Evolutionary conservation across 2,113 vertebrate genomes (phyloP).

Genomic region (Cottus gobio): DNA sequence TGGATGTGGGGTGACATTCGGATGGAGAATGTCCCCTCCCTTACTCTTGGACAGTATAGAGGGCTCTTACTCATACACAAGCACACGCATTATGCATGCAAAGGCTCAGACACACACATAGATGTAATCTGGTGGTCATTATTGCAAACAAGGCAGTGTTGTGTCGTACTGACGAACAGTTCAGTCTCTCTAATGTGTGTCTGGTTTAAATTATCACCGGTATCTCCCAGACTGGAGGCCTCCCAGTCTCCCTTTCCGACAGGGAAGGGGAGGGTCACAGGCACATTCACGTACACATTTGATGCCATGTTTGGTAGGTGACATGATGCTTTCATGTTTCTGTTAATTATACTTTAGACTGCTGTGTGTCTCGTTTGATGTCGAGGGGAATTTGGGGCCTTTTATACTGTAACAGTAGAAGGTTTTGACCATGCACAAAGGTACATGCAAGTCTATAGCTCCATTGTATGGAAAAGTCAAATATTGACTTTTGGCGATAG

Average conservation of each 20-base stretch:
- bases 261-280: constrained; percentile 37
- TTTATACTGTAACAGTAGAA: not conserved
- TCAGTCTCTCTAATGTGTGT: constrained; percentile 45
- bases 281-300: constrained; percentile 26
- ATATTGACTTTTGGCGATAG: not conserved
- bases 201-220: constrained; percentile 74
- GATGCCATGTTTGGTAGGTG: constrained; percentile 17
- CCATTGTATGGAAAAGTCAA: not conserved
- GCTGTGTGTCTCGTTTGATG: constrained; percentile 2
- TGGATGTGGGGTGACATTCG: constrained; percentile 45
- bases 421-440: not conserved
- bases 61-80: constrained; percentile 21
- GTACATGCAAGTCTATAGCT: not conserved
- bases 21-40: constrained; percentile 44
- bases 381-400: not conserved
- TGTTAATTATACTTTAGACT: not conserved
- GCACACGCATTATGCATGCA: constrained; percentile 27
- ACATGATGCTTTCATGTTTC: constrained; percentile 16
- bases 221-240: constrained; percentile 53
- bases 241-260: constrained; percentile 27
- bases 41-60: constrained; percentile 49
- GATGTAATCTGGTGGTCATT: constrained; percentile 75
- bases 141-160: constrained; percentile 74
- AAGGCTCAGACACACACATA: constrained; percentile 46
- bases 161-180: constrained; percentile 67